phyloP scores from a whole-genome alignment of 2,113 vertebrate species.

The Theristicus caerulescens region DNA sequence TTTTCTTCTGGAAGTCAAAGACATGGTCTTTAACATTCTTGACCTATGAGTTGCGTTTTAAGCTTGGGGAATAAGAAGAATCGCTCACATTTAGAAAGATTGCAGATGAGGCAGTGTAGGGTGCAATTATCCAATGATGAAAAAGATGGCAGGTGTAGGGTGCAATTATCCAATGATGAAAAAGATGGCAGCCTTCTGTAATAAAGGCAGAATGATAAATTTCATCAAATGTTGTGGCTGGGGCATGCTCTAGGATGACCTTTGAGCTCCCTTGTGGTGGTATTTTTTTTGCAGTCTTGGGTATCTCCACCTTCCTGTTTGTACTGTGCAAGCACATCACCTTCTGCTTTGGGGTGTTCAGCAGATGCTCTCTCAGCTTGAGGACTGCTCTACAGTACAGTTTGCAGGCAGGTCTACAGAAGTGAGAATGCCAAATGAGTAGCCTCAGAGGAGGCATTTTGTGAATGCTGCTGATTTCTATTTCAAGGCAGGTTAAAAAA shows the following conservation, averaged over 20 bases:
- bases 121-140: neutral
- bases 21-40: neutral
- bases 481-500: neutral
- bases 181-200: neutral
- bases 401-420: neutral
- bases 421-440: neutral
- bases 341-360: neutral
- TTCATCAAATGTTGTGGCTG: neutral
- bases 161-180: neutral
- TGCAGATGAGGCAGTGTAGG: neutral
- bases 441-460: neutral
- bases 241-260: neutral
- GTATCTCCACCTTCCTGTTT: neutral
- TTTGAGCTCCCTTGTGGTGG: neutral
- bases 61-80: neutral
- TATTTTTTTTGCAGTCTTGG: neutral
- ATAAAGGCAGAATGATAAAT: neutral
- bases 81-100: neutral
- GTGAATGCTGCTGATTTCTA: neutral
- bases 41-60: neutral
- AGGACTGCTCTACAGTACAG: neutral
- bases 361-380: neutral
- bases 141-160: neutral
- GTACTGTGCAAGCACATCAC: neutral
- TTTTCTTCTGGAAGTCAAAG: neutral